Evolutionary conservation across 2,888 invertebrate genomes (phyloP).

Genomic region (Clanis bilineata): DNA sequence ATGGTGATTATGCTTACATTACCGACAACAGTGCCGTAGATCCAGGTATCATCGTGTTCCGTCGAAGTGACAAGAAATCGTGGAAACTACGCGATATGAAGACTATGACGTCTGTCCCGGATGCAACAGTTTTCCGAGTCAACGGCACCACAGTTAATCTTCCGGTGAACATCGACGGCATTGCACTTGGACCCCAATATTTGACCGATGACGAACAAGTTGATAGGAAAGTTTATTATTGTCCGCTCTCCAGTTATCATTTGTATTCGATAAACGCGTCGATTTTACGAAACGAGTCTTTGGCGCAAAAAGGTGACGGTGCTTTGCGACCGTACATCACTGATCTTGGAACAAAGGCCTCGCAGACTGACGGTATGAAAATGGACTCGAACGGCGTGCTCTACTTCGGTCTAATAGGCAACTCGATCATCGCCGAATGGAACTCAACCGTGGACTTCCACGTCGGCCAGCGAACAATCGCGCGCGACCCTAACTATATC

Average conservation of each 20-base stretch:
- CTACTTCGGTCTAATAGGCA: conserved; percentile 86
- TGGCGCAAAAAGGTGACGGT: conserved; percentile 55
- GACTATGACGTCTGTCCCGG: conserved; percentile 84
- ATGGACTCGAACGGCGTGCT: conserved; percentile 87
- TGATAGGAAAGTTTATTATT: conserved; percentile 84
- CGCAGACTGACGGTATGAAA: conserved; percentile 88
- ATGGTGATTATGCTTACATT: conserved; percentile 87
- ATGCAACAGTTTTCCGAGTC: conserved; percentile 83
- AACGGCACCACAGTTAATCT: conserved; percentile 81
- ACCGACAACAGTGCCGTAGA: conserved; percentile 86
- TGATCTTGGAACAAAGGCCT: conserved; percentile 84
- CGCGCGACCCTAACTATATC: conserved; percentile 84
- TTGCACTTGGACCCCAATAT: conserved; percentile 86
- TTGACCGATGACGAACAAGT: conserved; percentile 53
- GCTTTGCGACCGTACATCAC: conserved; percentile 74
- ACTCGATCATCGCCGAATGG: conserved; percentile 87
- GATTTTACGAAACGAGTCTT: conserved; percentile 80
- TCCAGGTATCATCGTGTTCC: conserved; percentile 88
- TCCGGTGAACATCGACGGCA: conserved; percentile 86
- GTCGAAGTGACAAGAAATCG: conserved; percentile 83
- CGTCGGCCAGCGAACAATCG: conserved; percentile 84
- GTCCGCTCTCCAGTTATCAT: conserved; percentile 86
- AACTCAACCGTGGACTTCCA: conserved; percentile 83
- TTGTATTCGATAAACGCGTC: conserved; percentile 85
- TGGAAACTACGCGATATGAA: conserved; percentile 86